phyloP scores from a whole-genome alignment of 2,888 invertebrate genomes.

The Acleris holmiana region DNA sequence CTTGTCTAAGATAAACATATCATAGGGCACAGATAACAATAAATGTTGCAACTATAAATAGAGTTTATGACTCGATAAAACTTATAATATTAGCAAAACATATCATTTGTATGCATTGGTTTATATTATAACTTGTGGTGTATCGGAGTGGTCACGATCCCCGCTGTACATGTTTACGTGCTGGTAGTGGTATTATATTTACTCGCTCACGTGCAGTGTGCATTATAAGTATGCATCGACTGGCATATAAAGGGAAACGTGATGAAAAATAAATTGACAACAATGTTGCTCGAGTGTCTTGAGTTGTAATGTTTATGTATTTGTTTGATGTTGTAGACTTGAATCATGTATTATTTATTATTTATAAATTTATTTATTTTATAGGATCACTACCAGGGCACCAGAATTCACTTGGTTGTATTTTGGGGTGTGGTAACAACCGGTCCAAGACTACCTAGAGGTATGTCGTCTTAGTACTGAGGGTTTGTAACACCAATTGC shows the following conservation, averaged over 20 bases:
- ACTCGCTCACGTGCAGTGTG: conserved; percentile 18
- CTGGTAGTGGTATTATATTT: background rate
- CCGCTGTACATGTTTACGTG: conserved; percentile 19
- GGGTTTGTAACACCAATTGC: too few species aligned
- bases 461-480: too few species aligned
- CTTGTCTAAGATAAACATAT: conserved; percentile 2
- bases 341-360: too few species aligned
- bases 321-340: too few species aligned
- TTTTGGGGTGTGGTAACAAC: too few species aligned
- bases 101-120: background rate
- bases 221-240: conserved; percentile 4
- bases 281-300: conserved; percentile 5
- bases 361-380: too few species aligned
- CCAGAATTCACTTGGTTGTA: too few species aligned
- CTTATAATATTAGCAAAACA: conserved; percentile 8
- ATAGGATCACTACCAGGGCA: too few species aligned
- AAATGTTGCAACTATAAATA: conserved; percentile 11
- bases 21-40: conserved; percentile 11
- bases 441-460: too few species aligned
- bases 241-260: conserved; percentile 21
- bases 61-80: background rate
- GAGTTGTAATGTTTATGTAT: too few species aligned
- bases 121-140: background rate
- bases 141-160: conserved; percentile 22
- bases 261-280: conserved; percentile 11